These are phyloP conservation scores for Daphoenositta chrysoptera DNA, from an alignment of 2,113 vertebrate genomes.

Conservation along the genomic window DNA sequence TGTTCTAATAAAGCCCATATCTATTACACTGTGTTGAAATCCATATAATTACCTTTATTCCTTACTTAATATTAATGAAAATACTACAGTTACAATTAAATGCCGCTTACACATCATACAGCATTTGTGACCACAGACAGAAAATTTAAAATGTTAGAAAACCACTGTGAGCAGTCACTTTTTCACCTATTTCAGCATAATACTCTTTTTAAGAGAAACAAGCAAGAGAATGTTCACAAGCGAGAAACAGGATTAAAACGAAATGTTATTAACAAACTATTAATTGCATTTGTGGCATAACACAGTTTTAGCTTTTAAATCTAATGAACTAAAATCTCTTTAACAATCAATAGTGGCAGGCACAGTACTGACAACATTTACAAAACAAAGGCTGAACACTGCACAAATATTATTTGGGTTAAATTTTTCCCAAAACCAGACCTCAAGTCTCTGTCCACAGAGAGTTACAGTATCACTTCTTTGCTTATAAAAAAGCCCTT, in stretches of 20 bases:
- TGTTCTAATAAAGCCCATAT: not conserved
- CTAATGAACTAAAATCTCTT: not conserved
- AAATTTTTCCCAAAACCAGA: not conserved
- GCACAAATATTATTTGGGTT: not conserved
- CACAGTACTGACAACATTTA: not conserved
- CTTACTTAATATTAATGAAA: not conserved
- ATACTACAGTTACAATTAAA: not conserved
- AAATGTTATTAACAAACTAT: not conserved
- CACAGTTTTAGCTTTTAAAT: not conserved
- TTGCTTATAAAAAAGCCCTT: not conserved
- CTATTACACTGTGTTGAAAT: not conserved
- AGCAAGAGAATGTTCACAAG: not conserved
- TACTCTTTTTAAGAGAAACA: not conserved
- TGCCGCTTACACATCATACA: not conserved
- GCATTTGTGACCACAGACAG: not conserved
- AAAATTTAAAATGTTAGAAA: not conserved
- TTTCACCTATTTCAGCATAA: not conserved
- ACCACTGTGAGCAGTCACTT: not conserved
- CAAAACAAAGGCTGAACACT: not conserved
- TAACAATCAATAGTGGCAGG: not conserved
- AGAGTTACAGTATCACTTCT: not conserved
- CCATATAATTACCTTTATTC: not conserved
- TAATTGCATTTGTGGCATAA: not conserved
- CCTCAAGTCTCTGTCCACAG: not conserved
- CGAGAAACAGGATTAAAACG: not conserved